Evolutionary conservation across 2,888 invertebrate genomes (phyloP).

Genomic region (Aromia moschata): DNA sequence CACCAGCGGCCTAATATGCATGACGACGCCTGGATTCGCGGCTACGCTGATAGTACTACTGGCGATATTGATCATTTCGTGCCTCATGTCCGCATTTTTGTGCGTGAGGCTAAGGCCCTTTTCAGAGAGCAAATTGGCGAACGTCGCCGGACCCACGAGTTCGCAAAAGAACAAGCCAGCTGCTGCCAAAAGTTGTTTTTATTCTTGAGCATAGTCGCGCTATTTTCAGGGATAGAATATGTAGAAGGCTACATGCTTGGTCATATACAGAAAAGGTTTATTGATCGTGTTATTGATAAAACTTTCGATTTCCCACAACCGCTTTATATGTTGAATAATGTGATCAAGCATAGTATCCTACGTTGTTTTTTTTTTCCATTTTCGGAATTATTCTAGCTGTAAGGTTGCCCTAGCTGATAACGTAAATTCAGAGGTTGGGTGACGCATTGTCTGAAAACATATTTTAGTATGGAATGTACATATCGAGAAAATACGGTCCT

Average conservation of each 20-base stretch:
- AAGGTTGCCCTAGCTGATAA: constrained; percentile 44
- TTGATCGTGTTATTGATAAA: constrained; percentile 37
- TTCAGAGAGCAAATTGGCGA: constrained; percentile 61
- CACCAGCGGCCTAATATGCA: constrained; percentile 77
- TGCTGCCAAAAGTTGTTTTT: constrained; percentile 72
- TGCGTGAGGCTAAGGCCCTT: constrained; percentile 83
- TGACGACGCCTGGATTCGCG: constrained; percentile 94
- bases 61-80: constrained; percentile 84
- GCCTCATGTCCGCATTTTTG: constrained; percentile 85
- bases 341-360: constrained; percentile 54
- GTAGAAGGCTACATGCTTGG: constrained; percentile 45
- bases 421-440: not conserved
- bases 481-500: constrained; percentile 40
- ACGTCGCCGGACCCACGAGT: constrained; percentile 37
- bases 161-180: constrained; percentile 60
- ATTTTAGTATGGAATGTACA: constrained; percentile 31
- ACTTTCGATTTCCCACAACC: constrained; percentile 33
- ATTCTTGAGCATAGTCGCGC: constrained; percentile 64
- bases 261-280: constrained; percentile 41
- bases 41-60: constrained; percentile 85
- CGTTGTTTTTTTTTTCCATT: constrained; percentile 45
- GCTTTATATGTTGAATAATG: constrained; percentile 32
- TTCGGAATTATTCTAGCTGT: constrained; percentile 31
- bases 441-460: constrained; percentile 8
- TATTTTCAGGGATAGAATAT: constrained; percentile 26